Percentiles rank a stretch among this genome's conserved stretches.
Evolutionary conservation across 2,888 invertebrate species (phyloP).

Genomic region (Theretra japonica): DNA sequence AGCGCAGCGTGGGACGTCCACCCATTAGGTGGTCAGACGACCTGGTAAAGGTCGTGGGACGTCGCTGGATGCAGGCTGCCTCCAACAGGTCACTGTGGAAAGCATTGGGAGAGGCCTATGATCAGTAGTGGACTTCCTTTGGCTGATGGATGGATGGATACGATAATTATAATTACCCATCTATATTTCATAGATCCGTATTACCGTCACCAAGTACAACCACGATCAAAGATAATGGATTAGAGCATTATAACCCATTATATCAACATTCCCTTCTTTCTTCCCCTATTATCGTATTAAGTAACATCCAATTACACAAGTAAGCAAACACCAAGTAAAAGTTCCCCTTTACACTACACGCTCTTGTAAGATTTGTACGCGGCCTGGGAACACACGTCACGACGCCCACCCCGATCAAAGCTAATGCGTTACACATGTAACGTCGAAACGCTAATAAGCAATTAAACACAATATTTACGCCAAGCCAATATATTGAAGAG

Average conservation of each 20-base stretch:
- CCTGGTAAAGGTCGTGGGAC: too few relatives aligned
- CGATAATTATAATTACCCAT: too few relatives aligned
- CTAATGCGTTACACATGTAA: slow-evolving; percentile 60
- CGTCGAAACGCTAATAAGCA: slow-evolving; percentile 77
- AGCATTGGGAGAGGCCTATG: too few relatives aligned
- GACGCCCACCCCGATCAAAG: slow-evolving; percentile 66
- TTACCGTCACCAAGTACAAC: too few relatives aligned
- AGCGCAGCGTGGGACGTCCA: too few relatives aligned
- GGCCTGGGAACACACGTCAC: slow-evolving; percentile 46
- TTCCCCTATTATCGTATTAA: neutral
- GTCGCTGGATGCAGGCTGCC: too few relatives aligned
- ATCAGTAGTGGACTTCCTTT: too few relatives aligned
- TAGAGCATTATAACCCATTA: too few relatives aligned
- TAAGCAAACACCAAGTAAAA: slow-evolving; percentile 11
- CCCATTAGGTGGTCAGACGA: too few relatives aligned
- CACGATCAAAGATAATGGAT: neutral
- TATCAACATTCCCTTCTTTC: neutral
- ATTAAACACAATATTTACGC: slow-evolving; percentile 80
- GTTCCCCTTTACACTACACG: slow-evolving; percentile 34
- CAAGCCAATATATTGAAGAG: slow-evolving; percentile 73
- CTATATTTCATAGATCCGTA: too few relatives aligned
- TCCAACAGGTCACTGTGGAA: too few relatives aligned
- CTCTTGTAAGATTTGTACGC: slow-evolving; percentile 48
- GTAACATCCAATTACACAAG: slow-evolving; percentile 11
- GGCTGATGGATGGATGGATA: too few relatives aligned